These are phyloP conservation scores for Caenorhabditis japonica DNA, from an alignment of 2,888 invertebrate species.

Conservation along the genomic window DNA sequence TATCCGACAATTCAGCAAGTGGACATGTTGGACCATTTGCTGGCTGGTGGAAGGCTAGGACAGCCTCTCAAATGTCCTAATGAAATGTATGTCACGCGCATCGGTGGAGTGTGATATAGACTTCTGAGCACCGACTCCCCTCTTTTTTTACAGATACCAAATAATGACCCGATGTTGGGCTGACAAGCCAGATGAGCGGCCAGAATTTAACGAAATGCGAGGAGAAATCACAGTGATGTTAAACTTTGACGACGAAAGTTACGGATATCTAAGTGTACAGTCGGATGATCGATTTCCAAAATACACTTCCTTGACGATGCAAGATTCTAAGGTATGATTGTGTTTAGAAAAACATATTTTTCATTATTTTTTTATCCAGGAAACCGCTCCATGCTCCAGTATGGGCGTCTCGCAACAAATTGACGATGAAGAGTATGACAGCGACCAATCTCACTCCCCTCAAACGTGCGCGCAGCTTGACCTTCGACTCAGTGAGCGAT, in stretches of 20 bases:
- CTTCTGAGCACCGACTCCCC: neutral
- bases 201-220: slow-evolving; percentile 51
- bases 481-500: slow-evolving; percentile 18
- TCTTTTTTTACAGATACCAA: slow-evolving; percentile 61
- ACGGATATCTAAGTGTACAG: slow-evolving; percentile 57
- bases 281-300: slow-evolving; percentile 34
- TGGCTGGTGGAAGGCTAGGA: slow-evolving; percentile 57
- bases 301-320: slow-evolving; percentile 42
- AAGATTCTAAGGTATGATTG: slow-evolving; percentile 21
- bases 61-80: slow-evolving; percentile 65
- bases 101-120: neutral
- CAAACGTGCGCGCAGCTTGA: slow-evolving; percentile 13
- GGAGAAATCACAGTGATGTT: slow-evolving; percentile 55
- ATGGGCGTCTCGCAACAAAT: slow-evolving; percentile 25
- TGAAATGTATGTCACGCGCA: slow-evolving; percentile 59
- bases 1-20: slow-evolving; percentile 66
- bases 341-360: too few species aligned
- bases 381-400: slow-evolving; percentile 31
- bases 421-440: slow-evolving; percentile 39
- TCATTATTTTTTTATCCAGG: slow-evolving; percentile 28
- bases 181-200: slow-evolving; percentile 50
- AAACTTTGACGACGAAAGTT: slow-evolving; percentile 62
- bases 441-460: slow-evolving; percentile 4
- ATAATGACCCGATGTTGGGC: slow-evolving; percentile 61
- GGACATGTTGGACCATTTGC: slow-evolving; percentile 65